Conservation (phyloP, 1,140 invertebrate species). For the Euschistus heros region DNA sequence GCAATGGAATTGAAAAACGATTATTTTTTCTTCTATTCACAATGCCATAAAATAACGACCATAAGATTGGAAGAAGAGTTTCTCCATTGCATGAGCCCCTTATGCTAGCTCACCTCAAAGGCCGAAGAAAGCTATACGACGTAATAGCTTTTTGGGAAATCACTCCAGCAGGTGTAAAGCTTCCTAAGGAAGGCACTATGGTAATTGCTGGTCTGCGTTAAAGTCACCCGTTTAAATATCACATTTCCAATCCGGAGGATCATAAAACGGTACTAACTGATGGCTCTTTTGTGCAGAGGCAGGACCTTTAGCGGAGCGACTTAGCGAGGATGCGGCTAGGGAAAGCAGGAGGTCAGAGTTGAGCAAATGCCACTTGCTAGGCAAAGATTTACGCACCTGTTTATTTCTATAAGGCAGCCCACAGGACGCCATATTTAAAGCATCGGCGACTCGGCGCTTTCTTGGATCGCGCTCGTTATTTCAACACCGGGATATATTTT, state of each 20-base stretch:
- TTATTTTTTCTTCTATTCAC: too few species aligned
- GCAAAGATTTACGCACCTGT: not conserved
- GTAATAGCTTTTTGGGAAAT: too few species aligned
- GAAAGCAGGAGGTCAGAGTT: slow-evolving; percentile 8
- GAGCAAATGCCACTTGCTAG: not conserved
- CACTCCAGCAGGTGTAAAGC: too few species aligned
- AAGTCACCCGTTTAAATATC: slow-evolving; percentile 1
- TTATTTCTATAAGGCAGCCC: slow-evolving; percentile 3
- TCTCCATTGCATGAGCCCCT: too few species aligned
- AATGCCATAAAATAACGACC: too few species aligned
- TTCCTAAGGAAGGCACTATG: not conserved
- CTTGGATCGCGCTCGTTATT: too few species aligned
- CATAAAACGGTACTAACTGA: not conserved
- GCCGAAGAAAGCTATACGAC: too few species aligned
- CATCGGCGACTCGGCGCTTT: not conserved
- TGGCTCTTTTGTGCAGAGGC: not conserved
- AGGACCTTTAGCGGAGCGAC: not conserved
- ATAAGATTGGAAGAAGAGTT: too few species aligned
- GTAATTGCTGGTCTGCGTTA: not conserved
- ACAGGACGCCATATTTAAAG: slow-evolving; percentile 4
- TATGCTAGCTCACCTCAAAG: too few species aligned
- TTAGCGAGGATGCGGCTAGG: not conserved
- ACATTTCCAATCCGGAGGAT: slow-evolving; percentile 1
- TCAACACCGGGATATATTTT: too few species aligned
- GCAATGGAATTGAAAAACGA: too few species aligned